Conservation (phyloP, 2,797 vertebrate species). For the Falco berigora region DNA sequence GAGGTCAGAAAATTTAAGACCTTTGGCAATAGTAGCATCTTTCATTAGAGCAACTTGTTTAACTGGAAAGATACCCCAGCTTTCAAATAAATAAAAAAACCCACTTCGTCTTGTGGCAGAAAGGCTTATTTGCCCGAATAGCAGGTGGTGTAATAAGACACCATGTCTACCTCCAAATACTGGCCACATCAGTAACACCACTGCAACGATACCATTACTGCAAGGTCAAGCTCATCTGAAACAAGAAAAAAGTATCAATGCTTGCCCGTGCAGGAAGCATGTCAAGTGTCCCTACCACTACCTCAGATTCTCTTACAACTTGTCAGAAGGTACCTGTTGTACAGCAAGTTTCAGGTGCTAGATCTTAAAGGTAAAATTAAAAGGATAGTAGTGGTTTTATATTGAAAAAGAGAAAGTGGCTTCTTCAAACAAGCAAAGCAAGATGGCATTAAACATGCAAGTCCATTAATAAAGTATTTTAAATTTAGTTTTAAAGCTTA, state of each 20-base stretch:
- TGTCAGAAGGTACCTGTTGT: background rate
- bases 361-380: background rate
- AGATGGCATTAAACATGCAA: background rate
- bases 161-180: rapidly evolving
- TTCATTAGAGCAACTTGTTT: background rate
- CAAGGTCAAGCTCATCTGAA: background rate
- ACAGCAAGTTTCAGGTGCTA: background rate
- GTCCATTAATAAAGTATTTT: background rate
- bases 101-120: background rate
- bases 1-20: background rate
- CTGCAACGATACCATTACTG: background rate
- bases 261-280: background rate
- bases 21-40: background rate
- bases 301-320: background rate
- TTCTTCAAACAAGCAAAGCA: background rate
- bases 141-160: rapidly evolving
- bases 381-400: background rate
- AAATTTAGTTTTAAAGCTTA: background rate
- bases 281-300: background rate
- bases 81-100: background rate
- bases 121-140: background rate
- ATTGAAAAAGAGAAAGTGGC: background rate
- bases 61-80: background rate
- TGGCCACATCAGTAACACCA: rapidly evolving
- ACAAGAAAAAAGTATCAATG: background rate